Percentiles rank a stretch among this genome's conserved stretches.
Evolutionary conservation across 2,888 invertebrate genomes (phyloP).

Genomic region (Hydrotaea cyrtoneurina): DNA sequence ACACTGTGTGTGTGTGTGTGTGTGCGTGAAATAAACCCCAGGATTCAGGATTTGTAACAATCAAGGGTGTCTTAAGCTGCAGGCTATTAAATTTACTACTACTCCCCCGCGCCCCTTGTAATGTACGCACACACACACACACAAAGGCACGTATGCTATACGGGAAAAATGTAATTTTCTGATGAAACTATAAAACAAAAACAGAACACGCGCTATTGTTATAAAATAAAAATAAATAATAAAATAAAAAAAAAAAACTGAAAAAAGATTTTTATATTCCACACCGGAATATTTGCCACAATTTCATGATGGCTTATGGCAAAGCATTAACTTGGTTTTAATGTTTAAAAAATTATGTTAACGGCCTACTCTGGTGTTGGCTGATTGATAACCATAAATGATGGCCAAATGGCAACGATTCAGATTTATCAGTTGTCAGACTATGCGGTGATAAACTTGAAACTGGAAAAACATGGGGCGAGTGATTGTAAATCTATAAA

Average conservation of each 20-base stretch:
- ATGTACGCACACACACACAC: no score
- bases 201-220: conserved; percentile 13
- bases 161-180: conserved; percentile 34
- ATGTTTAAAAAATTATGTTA: background rate
- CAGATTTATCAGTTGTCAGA: no score
- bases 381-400: no score
- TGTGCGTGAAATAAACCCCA: conserved; percentile 69
- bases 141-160: no score
- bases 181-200: conserved; percentile 25
- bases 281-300: conserved; percentile 2
- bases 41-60: conserved; percentile 72
- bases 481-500: no score
- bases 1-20: conserved; percentile 51
- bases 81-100: conserved; percentile 49
- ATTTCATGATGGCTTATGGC: background rate
- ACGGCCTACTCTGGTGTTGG: background rate
- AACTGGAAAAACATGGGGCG: no score
- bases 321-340: background rate
- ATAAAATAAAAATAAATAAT: conserved; percentile 18
- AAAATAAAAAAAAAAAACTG: conserved; percentile 17
- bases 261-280: background rate
- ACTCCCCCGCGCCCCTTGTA: background rate
- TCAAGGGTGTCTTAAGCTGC: conserved; percentile 68
- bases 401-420: no score
- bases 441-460: no score